phyloP scores from a whole-genome alignment of 2,888 invertebrate species.

The Barypeithes pellucidus region DNA sequence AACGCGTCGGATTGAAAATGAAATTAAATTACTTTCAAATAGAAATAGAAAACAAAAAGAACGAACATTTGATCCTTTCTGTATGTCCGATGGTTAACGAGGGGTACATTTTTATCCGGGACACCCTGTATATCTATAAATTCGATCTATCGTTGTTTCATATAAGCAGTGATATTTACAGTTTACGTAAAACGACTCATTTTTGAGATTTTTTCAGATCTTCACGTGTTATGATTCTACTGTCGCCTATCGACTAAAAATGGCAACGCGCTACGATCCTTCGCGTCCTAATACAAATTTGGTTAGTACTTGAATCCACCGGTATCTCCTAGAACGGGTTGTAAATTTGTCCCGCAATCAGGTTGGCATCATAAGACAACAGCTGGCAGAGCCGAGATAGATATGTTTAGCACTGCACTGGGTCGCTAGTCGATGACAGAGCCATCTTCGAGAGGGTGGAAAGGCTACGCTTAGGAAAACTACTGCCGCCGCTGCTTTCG shows the following conservation, averaged over 20 bases:
- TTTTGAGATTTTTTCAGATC: too few species aligned
- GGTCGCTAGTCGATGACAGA: conserved; percentile 69
- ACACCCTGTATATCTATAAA: neutral
- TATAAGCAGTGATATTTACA: neutral
- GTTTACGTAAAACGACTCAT: neutral
- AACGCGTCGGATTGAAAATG: too few species aligned
- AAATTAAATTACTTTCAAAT: too few species aligned
- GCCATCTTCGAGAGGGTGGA: conserved; percentile 87
- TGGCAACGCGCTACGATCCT: neutral
- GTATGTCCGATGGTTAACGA: too few species aligned
- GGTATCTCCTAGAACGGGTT: neutral
- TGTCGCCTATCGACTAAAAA: too few species aligned
- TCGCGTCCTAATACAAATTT: neutral
- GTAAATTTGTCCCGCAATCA: conserved; percentile 25
- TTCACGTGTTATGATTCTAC: too few species aligned
- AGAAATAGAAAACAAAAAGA: too few species aligned
- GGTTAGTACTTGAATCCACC: neutral
- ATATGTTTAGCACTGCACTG: conserved; percentile 64
- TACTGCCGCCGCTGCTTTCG: conserved; percentile 82
- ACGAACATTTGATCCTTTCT: too few species aligned
- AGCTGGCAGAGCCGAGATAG: conserved; percentile 18
- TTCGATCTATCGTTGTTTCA: conserved; percentile 28
- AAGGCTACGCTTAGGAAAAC: conserved; percentile 86
- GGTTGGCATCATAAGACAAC: conserved; percentile 29
- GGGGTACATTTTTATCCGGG: neutral